Evolutionary conservation across 2,888 invertebrate species (phyloP).

Genomic region (Carterocephalus palaemon): DNA sequence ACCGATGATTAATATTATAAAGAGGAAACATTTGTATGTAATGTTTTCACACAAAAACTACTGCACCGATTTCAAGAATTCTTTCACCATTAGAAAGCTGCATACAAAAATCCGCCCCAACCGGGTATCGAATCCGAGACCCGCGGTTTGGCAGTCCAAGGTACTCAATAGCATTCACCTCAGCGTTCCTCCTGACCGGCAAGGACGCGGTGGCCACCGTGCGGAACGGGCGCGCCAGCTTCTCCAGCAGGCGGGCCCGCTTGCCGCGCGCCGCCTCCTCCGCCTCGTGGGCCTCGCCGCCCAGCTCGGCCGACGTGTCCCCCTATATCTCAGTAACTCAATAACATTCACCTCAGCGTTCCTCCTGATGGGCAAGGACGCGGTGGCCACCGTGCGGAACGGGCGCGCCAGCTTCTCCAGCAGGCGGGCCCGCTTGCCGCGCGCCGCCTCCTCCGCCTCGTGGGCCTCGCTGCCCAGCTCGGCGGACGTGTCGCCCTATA

Average conservation of each 20-base stretch:
- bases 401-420: conserved; percentile 51
- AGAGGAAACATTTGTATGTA: too few species aligned
- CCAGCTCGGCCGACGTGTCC: too few species aligned
- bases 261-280: conserved; percentile 36
- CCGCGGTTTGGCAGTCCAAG: too few species aligned
- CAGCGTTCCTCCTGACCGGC: conserved; percentile 40
- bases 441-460: conserved; percentile 28
- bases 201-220: conserved; percentile 29
- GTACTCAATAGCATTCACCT: conserved; percentile 38
- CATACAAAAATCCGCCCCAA: too few species aligned
- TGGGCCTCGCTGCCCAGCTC: conserved; percentile 26
- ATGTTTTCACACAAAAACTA: too few species aligned
- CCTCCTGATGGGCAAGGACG: conserved; percentile 37
- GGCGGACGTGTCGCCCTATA: too few species aligned
- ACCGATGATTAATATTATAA: too few species aligned
- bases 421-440: conserved; percentile 51
- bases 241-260: conserved; percentile 52
- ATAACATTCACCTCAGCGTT: conserved; percentile 41
- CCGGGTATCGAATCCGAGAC: too few species aligned
- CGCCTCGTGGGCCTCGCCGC: conserved; percentile 30
- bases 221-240: conserved; percentile 46
- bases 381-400: conserved; percentile 29
- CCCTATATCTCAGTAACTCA: too few species aligned
- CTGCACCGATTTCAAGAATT: too few species aligned
- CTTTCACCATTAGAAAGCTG: too few species aligned